A percentile compares a stretch with the other conserved stretches of the same genome.
Evolutionary conservation across 1,140 invertebrate genomes (phyloP).

Genomic region (Drosophila triauraria): DNA sequence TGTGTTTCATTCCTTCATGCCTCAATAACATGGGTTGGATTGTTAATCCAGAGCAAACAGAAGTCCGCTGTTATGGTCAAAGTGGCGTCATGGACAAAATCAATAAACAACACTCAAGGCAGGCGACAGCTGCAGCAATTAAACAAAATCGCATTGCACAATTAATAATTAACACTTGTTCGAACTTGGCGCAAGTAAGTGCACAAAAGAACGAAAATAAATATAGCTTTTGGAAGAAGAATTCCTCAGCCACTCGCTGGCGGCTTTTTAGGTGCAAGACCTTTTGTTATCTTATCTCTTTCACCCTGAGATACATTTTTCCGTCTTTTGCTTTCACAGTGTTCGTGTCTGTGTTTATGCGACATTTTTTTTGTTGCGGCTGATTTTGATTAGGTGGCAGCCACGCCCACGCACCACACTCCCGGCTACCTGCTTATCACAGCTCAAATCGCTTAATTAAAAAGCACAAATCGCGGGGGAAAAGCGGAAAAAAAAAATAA

Average conservation of each 20-base stretch:
- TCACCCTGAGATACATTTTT: conserved; percentile 48
- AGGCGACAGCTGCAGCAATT: conserved; percentile 44
- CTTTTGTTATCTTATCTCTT: conserved; percentile 46
- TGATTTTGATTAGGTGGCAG: conserved; percentile 54
- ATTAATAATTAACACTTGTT: conserved; percentile 52
- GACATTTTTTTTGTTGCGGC: conserved; percentile 33
- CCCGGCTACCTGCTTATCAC: conserved; percentile 48
- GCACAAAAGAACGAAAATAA: conserved; percentile 2
- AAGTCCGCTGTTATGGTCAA: conserved; percentile 16
- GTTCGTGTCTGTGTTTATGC: conserved; percentile 43
- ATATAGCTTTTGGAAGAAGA: conserved; percentile 5
- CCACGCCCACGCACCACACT: conserved; percentile 53
- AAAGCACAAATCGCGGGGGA: conserved; percentile 29
- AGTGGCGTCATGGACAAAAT: conserved; percentile 29
- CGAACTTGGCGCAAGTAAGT: conserved; percentile 1
- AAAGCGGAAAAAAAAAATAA: conserved; percentile 6
- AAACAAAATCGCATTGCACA: conserved; percentile 53
- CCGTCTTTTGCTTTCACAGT: conserved; percentile 31
- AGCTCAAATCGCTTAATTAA: conserved; percentile 60
- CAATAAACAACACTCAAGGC: conserved; percentile 32
- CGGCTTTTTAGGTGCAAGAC: conserved; percentile 13
- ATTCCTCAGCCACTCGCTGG: conserved; percentile 3
- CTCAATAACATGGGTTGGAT: not conserved
- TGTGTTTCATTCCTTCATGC: conserved; percentile 8
- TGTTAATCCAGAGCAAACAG: conserved; percentile 9